Evolutionary conservation across 92 coral and sea anemone genomes (phyloP).

Genomic region (Anthopleura xanthogrammica): DNA sequence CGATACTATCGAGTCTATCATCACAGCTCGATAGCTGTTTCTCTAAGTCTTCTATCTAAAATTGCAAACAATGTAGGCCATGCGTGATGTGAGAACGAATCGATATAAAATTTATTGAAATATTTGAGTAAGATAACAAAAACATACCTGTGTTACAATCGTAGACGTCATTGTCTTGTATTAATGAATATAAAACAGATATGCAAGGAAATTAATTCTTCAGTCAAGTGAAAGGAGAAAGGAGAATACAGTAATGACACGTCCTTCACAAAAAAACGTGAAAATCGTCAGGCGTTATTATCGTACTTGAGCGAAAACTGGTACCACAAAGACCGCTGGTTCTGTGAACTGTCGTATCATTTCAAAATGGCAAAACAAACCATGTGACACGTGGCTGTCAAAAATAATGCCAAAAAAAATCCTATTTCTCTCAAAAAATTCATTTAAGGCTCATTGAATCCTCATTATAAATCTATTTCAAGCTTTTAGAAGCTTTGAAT

Average conservation of each 20-base stretch:
- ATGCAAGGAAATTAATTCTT: neutral
- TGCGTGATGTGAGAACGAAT: neutral
- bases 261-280: conserved; percentile 12
- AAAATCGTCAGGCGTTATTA: conserved; percentile 26
- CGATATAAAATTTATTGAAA: neutral
- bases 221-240: neutral
- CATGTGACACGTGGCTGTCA: neutral
- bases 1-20: conserved; percentile 73
- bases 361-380: conserved; percentile 27
- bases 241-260: conserved; percentile 6
- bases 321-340: conserved; percentile 16
- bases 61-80: neutral
- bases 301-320: conserved; percentile 1
- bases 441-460: neutral
- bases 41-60: conserved; percentile 82
- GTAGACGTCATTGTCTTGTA: conserved; percentile 44
- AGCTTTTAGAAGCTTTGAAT: neutral
- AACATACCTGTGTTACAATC: conserved; percentile 55
- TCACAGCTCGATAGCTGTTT: conserved; percentile 59
- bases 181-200: neutral
- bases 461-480: neutral
- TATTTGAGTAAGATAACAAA: neutral
- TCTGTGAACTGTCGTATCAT: neutral
- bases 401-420: too few relatives aligned
- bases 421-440: neutral